Conservation (phyloP, 2,113 vertebrate species). For the Panthera leo region DNA sequence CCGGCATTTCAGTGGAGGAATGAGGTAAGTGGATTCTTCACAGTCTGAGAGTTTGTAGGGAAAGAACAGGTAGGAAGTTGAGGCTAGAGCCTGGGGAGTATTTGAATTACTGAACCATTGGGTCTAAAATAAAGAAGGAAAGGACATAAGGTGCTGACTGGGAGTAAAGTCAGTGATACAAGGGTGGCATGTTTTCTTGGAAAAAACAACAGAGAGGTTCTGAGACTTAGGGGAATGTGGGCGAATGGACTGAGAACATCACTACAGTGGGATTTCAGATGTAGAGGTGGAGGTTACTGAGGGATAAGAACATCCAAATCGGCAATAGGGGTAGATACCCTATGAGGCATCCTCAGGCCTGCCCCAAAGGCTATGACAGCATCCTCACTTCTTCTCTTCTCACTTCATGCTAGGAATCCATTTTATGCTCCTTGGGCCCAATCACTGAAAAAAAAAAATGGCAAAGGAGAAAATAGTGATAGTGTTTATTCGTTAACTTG, state of each 20-base stretch:
- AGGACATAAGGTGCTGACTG: not conserved
- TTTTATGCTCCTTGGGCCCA: not conserved
- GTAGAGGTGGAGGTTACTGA: not conserved
- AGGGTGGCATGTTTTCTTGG: not conserved
- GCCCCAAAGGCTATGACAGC: not conserved
- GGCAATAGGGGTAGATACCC: not conserved
- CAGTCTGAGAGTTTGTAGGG: not conserved
- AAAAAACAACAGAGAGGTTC: not conserved
- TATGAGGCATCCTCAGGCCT: not conserved
- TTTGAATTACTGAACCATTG: not conserved
- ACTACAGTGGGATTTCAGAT: not conserved
- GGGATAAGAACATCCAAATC: not conserved
- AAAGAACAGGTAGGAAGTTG: not conserved
- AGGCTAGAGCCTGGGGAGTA: not conserved
- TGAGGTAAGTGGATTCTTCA: not conserved
- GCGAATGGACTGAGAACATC: not conserved
- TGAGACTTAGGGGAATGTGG: not conserved
- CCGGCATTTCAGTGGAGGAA: not conserved
- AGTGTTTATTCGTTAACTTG: not conserved
- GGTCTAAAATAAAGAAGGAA: not conserved
- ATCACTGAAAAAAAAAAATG: not conserved
- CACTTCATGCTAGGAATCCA: not conserved
- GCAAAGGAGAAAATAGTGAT: not conserved
- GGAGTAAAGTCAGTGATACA: not conserved
- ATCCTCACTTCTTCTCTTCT: not conserved